A percentile compares a stretch with the other conserved stretches of the same genome.
These are phyloP conservation scores for Eumerus sabulonum DNA, from an alignment of 2,888 invertebrate genomes.

Conservation along the genomic window DNA sequence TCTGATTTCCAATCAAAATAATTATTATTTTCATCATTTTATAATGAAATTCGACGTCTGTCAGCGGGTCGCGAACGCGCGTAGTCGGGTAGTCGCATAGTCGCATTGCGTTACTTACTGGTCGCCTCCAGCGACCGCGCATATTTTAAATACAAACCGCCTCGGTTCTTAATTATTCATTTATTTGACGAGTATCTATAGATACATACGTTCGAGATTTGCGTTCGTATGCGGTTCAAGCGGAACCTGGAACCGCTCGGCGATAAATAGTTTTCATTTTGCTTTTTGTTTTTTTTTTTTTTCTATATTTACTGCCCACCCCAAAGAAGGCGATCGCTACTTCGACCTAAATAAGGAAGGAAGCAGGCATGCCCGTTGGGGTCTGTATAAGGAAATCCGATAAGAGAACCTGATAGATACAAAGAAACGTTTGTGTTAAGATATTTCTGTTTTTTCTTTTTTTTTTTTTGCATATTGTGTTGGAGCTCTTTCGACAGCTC, in stretches of 20 bases:
- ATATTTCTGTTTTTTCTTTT: background rate
- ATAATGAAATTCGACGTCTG: conserved; percentile 48
- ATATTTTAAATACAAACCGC: conserved; percentile 53
- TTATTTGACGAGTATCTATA: conserved; percentile 50
- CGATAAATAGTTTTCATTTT: conserved; percentile 62
- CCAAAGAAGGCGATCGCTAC: conserved; percentile 64
- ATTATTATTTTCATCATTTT: conserved; percentile 64
- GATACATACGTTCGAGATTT: too few species aligned
- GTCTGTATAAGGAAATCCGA: conserved; percentile 67
- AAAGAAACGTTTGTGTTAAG: conserved; percentile 45
- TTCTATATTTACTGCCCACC: conserved; percentile 40
- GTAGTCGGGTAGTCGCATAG: conserved; percentile 12
- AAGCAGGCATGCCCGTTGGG: conserved; percentile 54
- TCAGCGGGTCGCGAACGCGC: conserved; percentile 41
- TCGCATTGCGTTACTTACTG: conserved; percentile 1
- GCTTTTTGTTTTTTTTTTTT: conserved; percentile 14
- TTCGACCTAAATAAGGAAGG: conserved; percentile 68
- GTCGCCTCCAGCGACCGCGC: conserved; percentile 22
- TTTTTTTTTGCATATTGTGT: conserved; percentile 4
- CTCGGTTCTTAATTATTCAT: conserved; percentile 58
- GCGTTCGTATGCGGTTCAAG: conserved; percentile 6
- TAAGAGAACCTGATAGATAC: conserved; percentile 60
- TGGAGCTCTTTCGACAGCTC: background rate
- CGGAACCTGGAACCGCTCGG: conserved; percentile 40
- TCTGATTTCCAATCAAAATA: conserved; percentile 49